Evolutionary conservation across 2,797 vertebrate genomes (phyloP).

Genomic region (Malacoraja senta): DNA sequence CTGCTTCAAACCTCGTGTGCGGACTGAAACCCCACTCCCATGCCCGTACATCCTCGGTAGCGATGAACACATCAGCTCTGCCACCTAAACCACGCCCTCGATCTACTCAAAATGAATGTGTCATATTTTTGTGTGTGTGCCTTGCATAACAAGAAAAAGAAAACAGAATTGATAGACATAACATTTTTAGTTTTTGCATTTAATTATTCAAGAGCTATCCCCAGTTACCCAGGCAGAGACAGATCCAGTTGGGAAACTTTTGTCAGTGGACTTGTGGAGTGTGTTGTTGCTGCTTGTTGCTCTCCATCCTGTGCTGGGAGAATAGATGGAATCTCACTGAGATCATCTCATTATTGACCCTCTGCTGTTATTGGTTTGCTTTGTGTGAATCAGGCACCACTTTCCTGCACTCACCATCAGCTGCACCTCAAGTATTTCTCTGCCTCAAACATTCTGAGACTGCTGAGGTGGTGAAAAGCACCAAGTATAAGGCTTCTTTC

Average conservation of each 20-base stretch:
- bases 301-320: neutral
- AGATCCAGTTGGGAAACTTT: neutral
- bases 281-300: neutral
- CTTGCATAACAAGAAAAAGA: neutral
- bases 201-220: neutral
- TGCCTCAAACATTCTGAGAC: neutral
- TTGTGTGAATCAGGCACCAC: neutral
- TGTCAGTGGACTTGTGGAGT: neutral
- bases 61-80: neutral
- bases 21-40: neutral
- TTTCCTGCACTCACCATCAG: neutral
- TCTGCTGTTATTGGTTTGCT: neutral
- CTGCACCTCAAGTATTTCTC: neutral
- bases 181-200: neutral
- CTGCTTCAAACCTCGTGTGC: neutral
- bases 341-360: neutral
- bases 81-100: neutral
- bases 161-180: neutral
- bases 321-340: neutral
- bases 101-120: neutral
- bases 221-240: neutral
- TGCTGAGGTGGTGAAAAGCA: neutral
- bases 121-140: neutral
- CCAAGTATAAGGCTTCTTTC: neutral
- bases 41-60: neutral